These are phyloP conservation scores for Pedionomus torquatus DNA, from an alignment of 2,113 vertebrate species.

Conservation along the genomic window DNA sequence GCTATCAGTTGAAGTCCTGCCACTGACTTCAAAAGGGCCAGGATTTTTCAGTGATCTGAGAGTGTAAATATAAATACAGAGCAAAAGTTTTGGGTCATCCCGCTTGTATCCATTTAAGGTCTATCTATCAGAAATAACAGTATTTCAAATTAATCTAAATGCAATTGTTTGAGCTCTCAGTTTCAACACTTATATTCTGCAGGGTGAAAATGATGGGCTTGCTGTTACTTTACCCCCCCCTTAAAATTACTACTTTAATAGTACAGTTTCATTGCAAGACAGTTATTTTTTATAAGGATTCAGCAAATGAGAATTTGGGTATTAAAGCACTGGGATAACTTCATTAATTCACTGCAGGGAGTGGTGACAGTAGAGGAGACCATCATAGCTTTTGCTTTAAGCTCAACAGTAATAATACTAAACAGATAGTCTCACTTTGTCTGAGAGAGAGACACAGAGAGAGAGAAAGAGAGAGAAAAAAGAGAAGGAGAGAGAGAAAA, in stretches of 20 bases:
- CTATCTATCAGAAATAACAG: neutral
- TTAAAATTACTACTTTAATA: neutral
- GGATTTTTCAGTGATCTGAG: neutral
- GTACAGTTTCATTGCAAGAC: neutral
- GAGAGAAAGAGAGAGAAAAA: neutral
- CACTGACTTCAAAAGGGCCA: neutral
- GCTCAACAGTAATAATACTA: neutral
- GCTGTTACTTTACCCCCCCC: neutral
- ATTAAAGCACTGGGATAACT: neutral
- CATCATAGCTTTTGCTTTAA: neutral
- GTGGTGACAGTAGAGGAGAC: neutral
- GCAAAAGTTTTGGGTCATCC: neutral
- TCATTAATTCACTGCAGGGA: neutral
- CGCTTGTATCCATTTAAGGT: neutral
- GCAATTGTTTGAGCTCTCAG: neutral
- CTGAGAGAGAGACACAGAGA: too few species aligned
- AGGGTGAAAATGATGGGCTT: neutral
- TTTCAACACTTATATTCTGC: neutral
- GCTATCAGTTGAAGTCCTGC: neutral
- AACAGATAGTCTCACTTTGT: neutral
- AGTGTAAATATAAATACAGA: neutral
- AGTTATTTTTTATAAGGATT: neutral
- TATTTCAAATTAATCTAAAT: neutral
- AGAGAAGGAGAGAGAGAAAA: too few species aligned
- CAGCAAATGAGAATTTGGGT: neutral